Evolutionary conservation across 2,888 invertebrate genomes (phyloP), one percentile per base, ranked within the genome.

Genomic region (Bembecia ichneumoniformis): DNA sequence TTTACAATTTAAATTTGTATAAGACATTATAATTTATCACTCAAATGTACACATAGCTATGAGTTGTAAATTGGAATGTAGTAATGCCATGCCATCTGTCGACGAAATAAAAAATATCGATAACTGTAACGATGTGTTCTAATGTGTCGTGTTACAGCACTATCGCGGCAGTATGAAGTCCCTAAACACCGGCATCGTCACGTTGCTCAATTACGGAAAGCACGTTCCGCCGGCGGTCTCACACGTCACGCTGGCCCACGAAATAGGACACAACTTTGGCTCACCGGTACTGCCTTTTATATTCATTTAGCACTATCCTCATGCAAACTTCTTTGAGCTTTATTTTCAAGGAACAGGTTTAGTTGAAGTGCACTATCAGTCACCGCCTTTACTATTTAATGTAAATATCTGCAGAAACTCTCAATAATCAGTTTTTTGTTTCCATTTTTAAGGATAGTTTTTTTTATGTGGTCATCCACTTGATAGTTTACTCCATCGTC

Each of bases 261-360:
- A 99, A 89, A 97, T 99, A 68, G 99, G 99, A 51, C 99, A 99
- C 87, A 99, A 99, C 87, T 99, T 99, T 75, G 99, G 99, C 57
- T 97, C 97, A 49, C 97, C 97, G 77, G 96, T 96, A 88, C 14
- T 35, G 36, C 9, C 28, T 28, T 13, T 40, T 40, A 20, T 17
- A 13, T 9, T 35, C 36, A n/a, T 13, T 36, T 14, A 40, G 14
- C n/a, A 40, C n/a, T 13, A 13, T 10, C n/a, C 7, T 40, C 40
- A 40, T 40, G 14, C n/a, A 40, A 40, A 14, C 5, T 28, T 28
- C 20, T 28, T n/a, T 3, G 13, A 9, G n/a, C 14, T n/a, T 40
- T 40, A 40, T 14, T 13, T 11, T 13, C 40, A 40, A 40, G 5
- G 10, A 40, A 40, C 11, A 40, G 10, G 40, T 28, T 28, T 28